phyloP scores from a whole-genome alignment of 64 coral and sea anemone species.

The Hydrozoanthus tunicans region DNA sequence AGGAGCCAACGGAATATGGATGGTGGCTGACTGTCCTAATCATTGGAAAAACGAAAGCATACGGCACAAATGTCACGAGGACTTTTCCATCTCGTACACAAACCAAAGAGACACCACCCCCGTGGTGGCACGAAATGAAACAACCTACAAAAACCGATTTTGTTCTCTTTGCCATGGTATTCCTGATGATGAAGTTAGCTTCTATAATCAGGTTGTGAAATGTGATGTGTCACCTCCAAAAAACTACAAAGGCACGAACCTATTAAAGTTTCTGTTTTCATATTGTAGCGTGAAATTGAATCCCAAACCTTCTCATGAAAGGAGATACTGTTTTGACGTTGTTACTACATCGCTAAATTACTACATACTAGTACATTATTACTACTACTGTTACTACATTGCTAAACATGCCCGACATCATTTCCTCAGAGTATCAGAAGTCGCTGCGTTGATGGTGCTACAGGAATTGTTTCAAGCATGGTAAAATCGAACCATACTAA shows the following conservation, averaged over 20 bases:
- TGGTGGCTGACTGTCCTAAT: slow-evolving; percentile 18
- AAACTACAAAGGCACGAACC: neutral
- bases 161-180: slow-evolving; percentile 35
- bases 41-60: neutral
- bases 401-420: neutral
- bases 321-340: slow-evolving; percentile 6
- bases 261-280: neutral
- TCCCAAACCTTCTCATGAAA: neutral
- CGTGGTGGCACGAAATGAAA: neutral
- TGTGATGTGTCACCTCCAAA: slow-evolving; percentile 7
- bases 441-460: neutral
- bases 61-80: neutral
- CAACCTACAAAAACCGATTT: slow-evolving; percentile 40
- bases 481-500: neutral
- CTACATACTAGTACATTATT: no score
- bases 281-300: neutral
- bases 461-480: neutral
- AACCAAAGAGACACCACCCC: neutral
- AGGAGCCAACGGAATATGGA: slow-evolving; percentile 18
- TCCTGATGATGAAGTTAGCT: neutral
- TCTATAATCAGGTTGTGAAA: neutral
- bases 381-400: no score
- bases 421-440: neutral
- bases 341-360: no score
- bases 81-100: neutral